Evolutionary conservation across 2,797 vertebrate species (phyloP), one percentile per base, ranked within the genome.

Genomic region (Macrochelys suwanniensis): DNA sequence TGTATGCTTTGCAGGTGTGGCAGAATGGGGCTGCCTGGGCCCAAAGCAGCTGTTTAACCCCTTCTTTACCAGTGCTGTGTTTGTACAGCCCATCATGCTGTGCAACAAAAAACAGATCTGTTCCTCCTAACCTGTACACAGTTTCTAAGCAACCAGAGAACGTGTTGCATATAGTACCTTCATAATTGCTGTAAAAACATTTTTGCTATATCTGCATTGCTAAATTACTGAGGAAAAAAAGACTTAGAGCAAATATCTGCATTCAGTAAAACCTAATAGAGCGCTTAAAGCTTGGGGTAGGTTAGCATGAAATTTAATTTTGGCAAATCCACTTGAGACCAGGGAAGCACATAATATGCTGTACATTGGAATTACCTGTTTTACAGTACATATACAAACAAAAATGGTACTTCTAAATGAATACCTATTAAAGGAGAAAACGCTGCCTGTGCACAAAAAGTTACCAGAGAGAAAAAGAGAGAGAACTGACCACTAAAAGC

Each of bases 251-350:
- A 74, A 89, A 95, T 0, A 50, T 71, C 80, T 85, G 95, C 95
- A 95, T 82, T 97, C 81, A 84, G 85, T 96, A 92, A 95, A 93
- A 89, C 59, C 92, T 95, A 96, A 97, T 42, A 89, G 94, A 92
- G 81, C 91, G 74, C 86, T 95, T 3, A 59, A 65, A 97, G 94
- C 92, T 87, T 92, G 89, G 91, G 93, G 89, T 94, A 96, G 89
- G 91, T 96, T 78, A 95, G 87, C 94, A 92, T 97, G 93, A 97
- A 97, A 98, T 97, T 96, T 97, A 96, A 97, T 97, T 98, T 97
- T 71, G 6, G 56, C 96, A 95, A 95, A 95, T 92, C 94, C 96
- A 95, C 89, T 80, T 82, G 93, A 98, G 97, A 96, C 84, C 90
- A 83, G 87, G 89, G 83, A 94, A 96, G 83, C 91, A 85, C 92